Evolutionary conservation across 2,797 vertebrate species (phyloP).

Genomic region (Anas flavirostris): DNA sequence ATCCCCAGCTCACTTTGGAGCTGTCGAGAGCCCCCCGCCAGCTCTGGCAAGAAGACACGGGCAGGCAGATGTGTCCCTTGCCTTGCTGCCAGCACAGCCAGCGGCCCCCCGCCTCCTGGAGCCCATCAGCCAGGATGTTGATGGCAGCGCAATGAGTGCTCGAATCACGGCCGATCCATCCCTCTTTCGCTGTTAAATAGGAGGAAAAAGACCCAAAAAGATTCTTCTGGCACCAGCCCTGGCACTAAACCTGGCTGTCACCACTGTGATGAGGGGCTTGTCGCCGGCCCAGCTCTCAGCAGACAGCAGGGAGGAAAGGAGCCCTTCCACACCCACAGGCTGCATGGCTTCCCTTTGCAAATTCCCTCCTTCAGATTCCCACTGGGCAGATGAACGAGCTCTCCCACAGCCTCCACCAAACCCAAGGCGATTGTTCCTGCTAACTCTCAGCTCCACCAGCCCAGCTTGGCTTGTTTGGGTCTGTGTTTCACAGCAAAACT

Average conservation of each 20-base stretch:
- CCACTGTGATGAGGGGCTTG: neutral
- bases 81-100: neutral
- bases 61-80: neutral
- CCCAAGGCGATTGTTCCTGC: too few species aligned
- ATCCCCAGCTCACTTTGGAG: neutral
- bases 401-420: too few species aligned
- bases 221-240: neutral
- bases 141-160: neutral
- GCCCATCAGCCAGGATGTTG: neutral
- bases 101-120: neutral
- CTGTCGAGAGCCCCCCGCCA: neutral
- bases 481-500: neutral
- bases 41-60: neutral
- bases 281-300: neutral
- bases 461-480: neutral
- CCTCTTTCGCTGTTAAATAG: accelerated
- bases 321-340: accelerated
- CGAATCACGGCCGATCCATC: neutral
- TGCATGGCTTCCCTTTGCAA: neutral
- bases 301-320: neutral
- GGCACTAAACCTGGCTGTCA: neutral
- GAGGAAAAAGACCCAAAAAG: neutral
- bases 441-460: neutral
- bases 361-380: too few species aligned
- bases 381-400: too few species aligned